A percentile compares a stretch with the other conserved stretches of the same genome.
phyloP scores from a whole-genome alignment of 2,113 vertebrate genomes.

The Oncorhynchus nerka region DNA sequence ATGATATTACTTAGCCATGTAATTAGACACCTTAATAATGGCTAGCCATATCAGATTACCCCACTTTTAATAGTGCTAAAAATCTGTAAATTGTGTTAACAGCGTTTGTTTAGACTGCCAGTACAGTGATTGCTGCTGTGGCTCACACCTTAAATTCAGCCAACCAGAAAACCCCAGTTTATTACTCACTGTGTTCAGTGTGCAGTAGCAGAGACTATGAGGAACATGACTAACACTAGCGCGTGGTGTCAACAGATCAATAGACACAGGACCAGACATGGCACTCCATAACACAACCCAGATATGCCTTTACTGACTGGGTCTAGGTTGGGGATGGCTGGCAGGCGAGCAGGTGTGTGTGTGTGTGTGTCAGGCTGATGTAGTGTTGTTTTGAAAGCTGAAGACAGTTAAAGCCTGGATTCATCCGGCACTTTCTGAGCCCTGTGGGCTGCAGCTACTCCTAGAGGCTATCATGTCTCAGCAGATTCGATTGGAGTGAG shows the following conservation, averaged over 20 bases:
- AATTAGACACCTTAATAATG: too few species aligned
- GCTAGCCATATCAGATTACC: too few species aligned
- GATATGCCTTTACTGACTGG: background rate
- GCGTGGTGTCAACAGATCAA: constrained; percentile 13
- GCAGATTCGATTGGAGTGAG: constrained; percentile 14
- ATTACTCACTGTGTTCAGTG: background rate
- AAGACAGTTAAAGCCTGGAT: constrained; percentile 24
- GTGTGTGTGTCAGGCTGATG: constrained; percentile 33
- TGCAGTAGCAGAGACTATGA: background rate
- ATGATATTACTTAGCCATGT: too few species aligned
- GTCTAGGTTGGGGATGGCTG: background rate
- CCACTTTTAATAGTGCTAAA: background rate
- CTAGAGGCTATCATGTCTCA: constrained; percentile 18
- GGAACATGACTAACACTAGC: background rate
- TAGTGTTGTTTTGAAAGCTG: constrained; percentile 13
- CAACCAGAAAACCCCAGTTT: background rate
- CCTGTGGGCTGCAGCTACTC: constrained; percentile 29
- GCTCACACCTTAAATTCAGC: constrained; percentile 9
- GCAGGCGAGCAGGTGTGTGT: background rate
- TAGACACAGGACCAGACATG: background rate
- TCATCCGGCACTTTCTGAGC: constrained; percentile 26
- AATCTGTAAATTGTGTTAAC: background rate
- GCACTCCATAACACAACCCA: background rate
- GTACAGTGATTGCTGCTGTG: background rate
- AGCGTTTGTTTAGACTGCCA: background rate